phyloP scores from a whole-genome alignment of 1,140 invertebrate species.

The Pararge aegeria region DNA sequence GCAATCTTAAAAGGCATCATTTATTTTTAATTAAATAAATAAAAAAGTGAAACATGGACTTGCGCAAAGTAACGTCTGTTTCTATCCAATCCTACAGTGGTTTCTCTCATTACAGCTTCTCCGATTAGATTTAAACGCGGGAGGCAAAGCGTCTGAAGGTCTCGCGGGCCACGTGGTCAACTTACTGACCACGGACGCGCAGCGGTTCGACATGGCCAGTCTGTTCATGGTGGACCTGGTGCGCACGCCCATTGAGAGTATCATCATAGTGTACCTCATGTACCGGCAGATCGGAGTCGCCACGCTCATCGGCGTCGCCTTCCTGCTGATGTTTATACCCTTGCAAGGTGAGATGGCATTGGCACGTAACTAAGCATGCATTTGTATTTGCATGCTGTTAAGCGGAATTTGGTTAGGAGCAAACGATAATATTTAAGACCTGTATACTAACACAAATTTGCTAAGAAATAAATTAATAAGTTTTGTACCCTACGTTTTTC shows the following conservation, averaged over 20 bases:
- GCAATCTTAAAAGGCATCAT: no score
- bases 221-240: conserved; percentile 85
- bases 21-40: no score
- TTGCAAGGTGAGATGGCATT: conserved; percentile 83
- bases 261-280: conserved; percentile 87
- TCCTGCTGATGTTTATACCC: conserved; percentile 91
- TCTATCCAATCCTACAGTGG: no score
- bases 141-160: conserved; percentile 86
- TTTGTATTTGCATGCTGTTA: no score
- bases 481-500: no score
- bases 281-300: conserved; percentile 86
- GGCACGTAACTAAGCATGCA: not conserved
- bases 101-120: conserved; percentile 55
- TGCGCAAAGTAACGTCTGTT: no score
- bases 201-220: conserved; percentile 84
- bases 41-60: no score
- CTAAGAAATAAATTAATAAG: no score
- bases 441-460: no score
- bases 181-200: conserved; percentile 92
- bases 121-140: conserved; percentile 57
- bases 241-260: conserved; percentile 88
- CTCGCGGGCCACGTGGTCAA: conserved; percentile 93
- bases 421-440: no score
- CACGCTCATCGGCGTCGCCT: conserved; percentile 87
- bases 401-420: no score